Base-by-base conservation (phyloP, 2,113 vertebrate species). In the Daboia siamensis region DNA sequence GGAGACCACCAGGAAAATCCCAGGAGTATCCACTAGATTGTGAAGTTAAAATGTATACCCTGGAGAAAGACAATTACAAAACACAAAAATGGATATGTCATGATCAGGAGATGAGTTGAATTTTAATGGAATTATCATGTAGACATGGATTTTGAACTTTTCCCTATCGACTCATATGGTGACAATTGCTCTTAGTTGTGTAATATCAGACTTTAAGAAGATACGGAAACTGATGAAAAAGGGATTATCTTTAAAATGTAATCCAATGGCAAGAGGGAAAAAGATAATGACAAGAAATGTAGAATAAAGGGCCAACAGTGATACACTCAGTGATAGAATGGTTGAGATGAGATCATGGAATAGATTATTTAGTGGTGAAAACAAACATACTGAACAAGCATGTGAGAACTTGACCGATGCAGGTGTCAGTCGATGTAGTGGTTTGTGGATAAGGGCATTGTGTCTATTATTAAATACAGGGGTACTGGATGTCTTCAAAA, bases 231-330 rank as follows among this genome's bases (percentile, higher is more conserved):
- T 26, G 9, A 87, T 1, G 59, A 80, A 90, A 20, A 24, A 48
- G 93, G 15, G 39, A 93, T 92, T 9, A 86, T 94, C 95, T 91
- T 93, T 51, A 12, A 93, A n/a, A 54, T 29, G 10, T 92, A 93
- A 91, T 39, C 80, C 91, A 90, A 33, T 93, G 26, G 12, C 86
- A 95, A 59, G 20, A 2, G 90, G 44, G 64, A 84, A 57, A 92
- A 46, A 64, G n/a, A 92, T 44, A 92, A 69, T 64, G 90, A 9
- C 33, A 44, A 33, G 0, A 1, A 7, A 91, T n/a, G 93, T 91
- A 91, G 29, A 52, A 64, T 91, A 87, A 95, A 80, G 13, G 2
- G 11, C 3, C 57, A 54, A 29, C 69, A 91, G 91, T 59, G 89
- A 88, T 21, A 80, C 7, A 80, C 59, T 46, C 39, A 46, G 33